Evolutionary conservation across 2,113 vertebrate species (phyloP), one percentile per base, ranked within the genome.

Genomic region (Tylochromis polylepis): DNA sequence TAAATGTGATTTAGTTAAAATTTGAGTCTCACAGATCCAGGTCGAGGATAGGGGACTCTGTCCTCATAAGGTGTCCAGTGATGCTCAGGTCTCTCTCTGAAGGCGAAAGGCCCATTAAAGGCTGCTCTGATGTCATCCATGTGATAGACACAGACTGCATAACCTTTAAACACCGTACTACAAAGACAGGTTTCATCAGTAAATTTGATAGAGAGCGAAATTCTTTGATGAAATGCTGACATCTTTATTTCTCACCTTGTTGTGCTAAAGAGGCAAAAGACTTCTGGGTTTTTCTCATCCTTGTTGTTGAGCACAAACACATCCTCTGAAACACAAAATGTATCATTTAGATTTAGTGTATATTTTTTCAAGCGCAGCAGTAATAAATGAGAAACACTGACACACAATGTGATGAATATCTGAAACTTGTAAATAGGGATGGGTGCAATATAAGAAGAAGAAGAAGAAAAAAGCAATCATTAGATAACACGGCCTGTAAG

Each of bases 221-320:
- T 4, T 77, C 29, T 22, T 36, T 16, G 43, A 55, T 38, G 0
- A 67, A 87, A 82, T 34, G 12, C 11, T 55, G 65, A 70, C 2
- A 5, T 78, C 18, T 36, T 43, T 10, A 8, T 27, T 2, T 12
- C 91, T 96, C 86, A 99, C 99, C 99, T 99, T 87, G 98, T 99
- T 5, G 98, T 99, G 91, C 97, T 99, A 90, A 99, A 99, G 77
- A 99, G 97, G 81, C 97, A 98, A 94, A 99, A 99, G 89, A 99
- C 97, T 90, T 98, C 97, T 36, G 99, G 98, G 85, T 99, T 99
- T 95, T 98, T 99, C 36, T 93, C 95, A 87, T 99, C 98, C 91
- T 97, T 98, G 85, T 95, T 98, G 60, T 96, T 97, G 10, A 99
- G 95, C 87, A 99, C 95, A 93, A 98, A 99, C 14, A 99, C 94